Base-by-base conservation (phyloP, 2,888 invertebrate species). In the Lymantria monacha region DNA sequence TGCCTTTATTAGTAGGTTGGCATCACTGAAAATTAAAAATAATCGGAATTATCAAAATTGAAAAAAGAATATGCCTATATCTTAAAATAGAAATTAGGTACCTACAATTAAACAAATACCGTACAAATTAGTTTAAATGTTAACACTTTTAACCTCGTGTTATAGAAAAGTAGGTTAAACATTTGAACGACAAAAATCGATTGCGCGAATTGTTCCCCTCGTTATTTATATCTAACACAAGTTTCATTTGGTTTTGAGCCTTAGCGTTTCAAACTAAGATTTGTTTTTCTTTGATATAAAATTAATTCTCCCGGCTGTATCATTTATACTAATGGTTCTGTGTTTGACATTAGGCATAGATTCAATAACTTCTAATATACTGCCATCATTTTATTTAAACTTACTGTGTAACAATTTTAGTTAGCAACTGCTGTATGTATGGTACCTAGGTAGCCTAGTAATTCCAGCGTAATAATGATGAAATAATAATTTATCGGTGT, bases 141-240 rank as follows among this genome's bases (percentile, higher is more conserved):
- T 33, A 33, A 1, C 10, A 33, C 9, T 33, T 3, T 33, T 33
- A 10, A 10, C 33, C 33, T 33, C 33, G 38, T 38, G 38, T n/a
- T 7, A 38, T 33, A 10, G 11, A 12, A 12, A 38, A n/a, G 38
- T 38, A 38, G 38, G 33, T 9, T 38, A 38, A 38, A 38, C 38
- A 38, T 38, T 61, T 48, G 40, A 55, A 51, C 49, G n/a, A 38
- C 38, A n/a, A n/a, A 38, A 56, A 50, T 53, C 12, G 46, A 47
- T 50, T 51, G 40, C 42, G n/a, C 42, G 42, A n/a, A 37, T 48
- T 44, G 11, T 9, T 15, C n/a, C 30, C 38, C 49, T 48, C 38
- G 38, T 33, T 22, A 38, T 38, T 38, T 13, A 33, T 22, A 33
- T 36, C 38, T 22, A 22, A n/a, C n/a, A 38, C 1, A 38, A 38